Base-by-base conservation (phyloP, 2,888 invertebrate genomes). In the Cylloceria caligata region DNA sequence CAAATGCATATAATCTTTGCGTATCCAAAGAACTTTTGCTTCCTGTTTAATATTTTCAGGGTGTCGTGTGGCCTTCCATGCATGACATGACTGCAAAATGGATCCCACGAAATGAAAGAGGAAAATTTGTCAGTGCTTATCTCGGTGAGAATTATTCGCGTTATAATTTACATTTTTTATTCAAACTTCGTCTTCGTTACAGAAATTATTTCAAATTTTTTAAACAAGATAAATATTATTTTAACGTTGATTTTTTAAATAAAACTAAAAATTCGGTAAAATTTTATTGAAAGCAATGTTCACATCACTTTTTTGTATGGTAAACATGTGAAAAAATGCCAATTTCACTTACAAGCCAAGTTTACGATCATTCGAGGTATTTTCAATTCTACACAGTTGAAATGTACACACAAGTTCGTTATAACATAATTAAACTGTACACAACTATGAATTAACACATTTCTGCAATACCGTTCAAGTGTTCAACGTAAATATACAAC, bases 81-180 rank as follows among this genome's bases (percentile, higher is more conserved):
- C 96, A 97, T 90, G 94, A 95, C 27, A 94, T 97, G 93, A 96
- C 96, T 83, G 96, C 96, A 0, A 94, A 95, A 86, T 97, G 97
- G 97, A 96, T 97, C 69, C 97, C 97, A 13, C 96, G 96, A 0
- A 94, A 96, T 84, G 97, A 97, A 90, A 94, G 97, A 73, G 96
- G 96, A 87, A 95, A 95, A 91, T 95, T 95, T 84, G 94, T 96
- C 2, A 95, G 95, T 36, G 94, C 95, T 52, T 95, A 95, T 87
- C 89, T 95, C 84, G 95, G 95, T 91, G 90, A 90, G 88, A 83
- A 57, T 52, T 21, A n/a, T 7, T 30, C 9, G 16, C n/a, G 7
- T 30, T 16, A 1, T 57, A 21, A 0, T 13, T n/a, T n/a, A n/a
- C n/a, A 19, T 42, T 34, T 16, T 27, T 45, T 13, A 45, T 47